A percentile compares a stretch with the other conserved stretches of the same genome.
phyloP scores from a whole-genome alignment of 2,888 invertebrate genomes.

The Volucella zonaria region DNA sequence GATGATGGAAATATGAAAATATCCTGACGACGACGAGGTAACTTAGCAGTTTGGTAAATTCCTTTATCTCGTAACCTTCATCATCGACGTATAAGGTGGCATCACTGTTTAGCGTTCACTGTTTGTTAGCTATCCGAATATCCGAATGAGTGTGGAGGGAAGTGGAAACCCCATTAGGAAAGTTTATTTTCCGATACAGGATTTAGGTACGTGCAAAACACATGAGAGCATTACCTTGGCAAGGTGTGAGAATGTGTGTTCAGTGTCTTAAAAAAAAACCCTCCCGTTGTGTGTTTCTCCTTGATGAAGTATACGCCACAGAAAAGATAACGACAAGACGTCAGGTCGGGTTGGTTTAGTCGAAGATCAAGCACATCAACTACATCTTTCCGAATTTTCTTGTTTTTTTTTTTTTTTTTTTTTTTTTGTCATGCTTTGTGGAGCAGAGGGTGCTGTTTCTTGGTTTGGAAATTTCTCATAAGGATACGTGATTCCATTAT shows the following conservation, averaged over 20 bases:
- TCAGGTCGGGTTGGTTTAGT: neutral
- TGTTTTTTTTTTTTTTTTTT: neutral
- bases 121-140: neutral
- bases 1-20: slow-evolving; percentile 58
- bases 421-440: neutral
- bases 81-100: slow-evolving; percentile 18
- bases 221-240: neutral
- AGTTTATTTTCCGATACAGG: slow-evolving; percentile 46
- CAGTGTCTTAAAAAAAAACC: neutral
- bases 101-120: neutral
- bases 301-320: slow-evolving; percentile 34
- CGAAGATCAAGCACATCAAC: slow-evolving; percentile 24
- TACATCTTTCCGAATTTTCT: neutral
- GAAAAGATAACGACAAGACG: slow-evolving; percentile 3
- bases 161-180: slow-evolving; percentile 31
- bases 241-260: too few species aligned
- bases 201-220: slow-evolving; percentile 22
- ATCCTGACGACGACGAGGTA: slow-evolving; percentile 47
- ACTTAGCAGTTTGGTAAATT: slow-evolving; percentile 53
- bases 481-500: slow-evolving; percentile 47
- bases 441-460: neutral
- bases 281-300: slow-evolving; percentile 3
- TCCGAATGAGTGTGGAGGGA: neutral
- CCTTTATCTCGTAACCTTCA: slow-evolving; percentile 45
- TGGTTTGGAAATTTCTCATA: slow-evolving; percentile 31